A percentile compares a stretch with the other conserved stretches of the same genome.
phyloP scores from a whole-genome alignment of 2,797 vertebrate genomes.

The Rachycentron canadum region DNA sequence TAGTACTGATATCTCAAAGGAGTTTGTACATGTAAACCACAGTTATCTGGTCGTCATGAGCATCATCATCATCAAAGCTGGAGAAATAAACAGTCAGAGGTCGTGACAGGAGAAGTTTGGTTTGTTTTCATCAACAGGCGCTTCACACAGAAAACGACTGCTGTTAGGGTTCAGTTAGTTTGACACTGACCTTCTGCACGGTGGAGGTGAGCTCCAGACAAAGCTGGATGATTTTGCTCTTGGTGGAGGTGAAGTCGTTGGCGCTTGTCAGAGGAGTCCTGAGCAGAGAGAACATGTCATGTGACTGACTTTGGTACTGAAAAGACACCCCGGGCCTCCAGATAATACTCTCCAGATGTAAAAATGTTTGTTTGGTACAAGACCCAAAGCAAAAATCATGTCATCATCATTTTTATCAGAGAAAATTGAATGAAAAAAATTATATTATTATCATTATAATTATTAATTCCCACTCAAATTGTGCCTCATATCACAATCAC shows the following conservation, averaged over 20 bases:
- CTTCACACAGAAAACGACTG: background rate
- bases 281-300: background rate
- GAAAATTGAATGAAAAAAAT: too few species aligned
- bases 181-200: slow-evolving; percentile 93
- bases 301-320: background rate
- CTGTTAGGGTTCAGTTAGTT: too few species aligned
- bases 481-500: too few species aligned
- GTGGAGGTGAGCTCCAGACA: slow-evolving; percentile 96
- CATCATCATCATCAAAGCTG: slow-evolving; percentile 27
- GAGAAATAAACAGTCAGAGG: slow-evolving; percentile 8
- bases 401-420: too few species aligned
- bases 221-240: slow-evolving; percentile 96
- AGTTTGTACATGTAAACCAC: slow-evolving; percentile 32
- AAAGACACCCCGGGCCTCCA: too few species aligned
- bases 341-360: too few species aligned
- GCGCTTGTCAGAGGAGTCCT: slow-evolving; percentile 92
- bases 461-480: too few species aligned
- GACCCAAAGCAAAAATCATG: too few species aligned
- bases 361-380: too few species aligned
- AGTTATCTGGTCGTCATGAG: slow-evolving; percentile 10
- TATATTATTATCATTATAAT: too few species aligned
- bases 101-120: background rate
- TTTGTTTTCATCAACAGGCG: background rate
- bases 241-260: slow-evolving; percentile 91
- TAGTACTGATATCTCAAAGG: background rate